Conservation (phyloP, 2,113 vertebrate genomes). For the Gobius niger region DNA sequence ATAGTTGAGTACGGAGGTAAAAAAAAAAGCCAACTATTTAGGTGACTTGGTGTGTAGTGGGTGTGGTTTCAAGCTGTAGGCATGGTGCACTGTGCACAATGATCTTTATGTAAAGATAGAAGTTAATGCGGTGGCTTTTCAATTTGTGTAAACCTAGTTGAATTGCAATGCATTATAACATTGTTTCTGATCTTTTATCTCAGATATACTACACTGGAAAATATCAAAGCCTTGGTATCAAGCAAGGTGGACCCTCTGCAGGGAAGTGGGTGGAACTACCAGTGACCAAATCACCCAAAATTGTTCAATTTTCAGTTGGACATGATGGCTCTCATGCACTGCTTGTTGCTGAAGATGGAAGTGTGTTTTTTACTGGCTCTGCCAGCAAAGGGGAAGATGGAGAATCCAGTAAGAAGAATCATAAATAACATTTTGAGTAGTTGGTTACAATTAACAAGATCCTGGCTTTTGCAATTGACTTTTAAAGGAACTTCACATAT, state of each 20-base stretch:
- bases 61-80: slow-evolving; percentile 45
- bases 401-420: slow-evolving; percentile 87
- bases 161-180: background rate
- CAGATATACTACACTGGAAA: slow-evolving; percentile 99
- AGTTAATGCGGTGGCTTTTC: too few species aligned
- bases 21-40: slow-evolving; percentile 37
- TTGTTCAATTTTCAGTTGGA: slow-evolving; percentile 95
- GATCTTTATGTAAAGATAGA: background rate
- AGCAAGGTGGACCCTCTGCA: slow-evolving; percentile 95
- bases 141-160: background rate
- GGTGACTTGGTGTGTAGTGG: slow-evolving; percentile 36
- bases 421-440: background rate
- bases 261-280: slow-evolving; percentile 98
- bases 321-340: slow-evolving; percentile 98
- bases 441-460: background rate
- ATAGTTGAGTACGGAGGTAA: background rate
- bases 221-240: slow-evolving; percentile 98
- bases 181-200: background rate
- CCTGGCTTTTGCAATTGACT: background rate
- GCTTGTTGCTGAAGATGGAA: slow-evolving; percentile 95
- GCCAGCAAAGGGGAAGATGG: slow-evolving; percentile 99
- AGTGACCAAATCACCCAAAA: slow-evolving; percentile 97
- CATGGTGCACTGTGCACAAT: slow-evolving; percentile 35
- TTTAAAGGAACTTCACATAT: background rate
- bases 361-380: slow-evolving; percentile 96